Conservation (phyloP, 2,797 vertebrate genomes). For the Peromyscus eremicus region DNA sequence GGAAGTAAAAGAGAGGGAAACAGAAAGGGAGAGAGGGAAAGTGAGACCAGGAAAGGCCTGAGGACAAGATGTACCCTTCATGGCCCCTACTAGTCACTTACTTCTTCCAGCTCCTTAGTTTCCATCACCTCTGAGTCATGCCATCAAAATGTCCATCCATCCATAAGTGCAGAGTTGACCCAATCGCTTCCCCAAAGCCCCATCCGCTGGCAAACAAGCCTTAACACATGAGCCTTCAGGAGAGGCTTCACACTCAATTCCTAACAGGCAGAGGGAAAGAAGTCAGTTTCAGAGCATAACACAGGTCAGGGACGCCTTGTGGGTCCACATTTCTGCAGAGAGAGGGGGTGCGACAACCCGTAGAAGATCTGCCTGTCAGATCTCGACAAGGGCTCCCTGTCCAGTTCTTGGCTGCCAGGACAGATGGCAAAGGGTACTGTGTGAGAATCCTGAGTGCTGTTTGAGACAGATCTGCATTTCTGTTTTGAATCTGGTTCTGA, state of each 20-base stretch:
- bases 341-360: not conserved
- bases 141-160: not conserved
- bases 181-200: not conserved
- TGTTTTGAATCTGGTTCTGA: not conserved
- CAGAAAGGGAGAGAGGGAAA: not conserved
- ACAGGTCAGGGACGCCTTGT: not conserved
- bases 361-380: not conserved
- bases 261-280: not conserved
- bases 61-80: not conserved
- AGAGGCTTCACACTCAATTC: not conserved
- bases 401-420: not conserved
- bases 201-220: not conserved
- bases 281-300: not conserved
- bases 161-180: not conserved
- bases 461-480: not conserved
- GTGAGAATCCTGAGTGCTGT: not conserved
- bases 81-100: not conserved
- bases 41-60: not conserved
- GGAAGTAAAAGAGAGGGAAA: not conserved
- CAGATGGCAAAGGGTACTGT: rapidly evolving
- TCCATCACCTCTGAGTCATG: not conserved
- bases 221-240: not conserved
- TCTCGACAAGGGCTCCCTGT: not conserved
- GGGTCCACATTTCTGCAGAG: not conserved
- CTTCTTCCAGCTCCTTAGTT: not conserved